Conservation (phyloP, 2,888 invertebrate genomes). For the Candidula unifasciata region DNA sequence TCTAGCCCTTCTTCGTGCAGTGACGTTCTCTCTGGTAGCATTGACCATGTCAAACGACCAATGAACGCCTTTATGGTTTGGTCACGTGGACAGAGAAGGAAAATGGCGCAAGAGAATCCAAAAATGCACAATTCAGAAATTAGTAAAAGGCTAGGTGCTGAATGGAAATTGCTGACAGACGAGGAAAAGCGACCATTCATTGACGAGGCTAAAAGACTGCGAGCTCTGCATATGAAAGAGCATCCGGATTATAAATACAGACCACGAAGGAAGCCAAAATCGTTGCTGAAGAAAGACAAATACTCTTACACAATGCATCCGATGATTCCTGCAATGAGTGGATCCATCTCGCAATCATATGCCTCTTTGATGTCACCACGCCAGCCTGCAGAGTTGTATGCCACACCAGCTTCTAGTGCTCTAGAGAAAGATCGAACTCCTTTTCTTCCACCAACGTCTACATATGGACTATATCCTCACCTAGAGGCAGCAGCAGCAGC, state of each 20-base stretch:
- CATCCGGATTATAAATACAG: conserved; percentile 99
- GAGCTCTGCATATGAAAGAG: conserved; percentile 99
- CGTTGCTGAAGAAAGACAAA: conserved; percentile 91
- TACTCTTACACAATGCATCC: conserved; percentile 86
- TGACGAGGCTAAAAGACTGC: conserved; percentile 97
- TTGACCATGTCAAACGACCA: conserved; percentile 93
- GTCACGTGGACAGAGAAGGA: conserved; percentile 96
- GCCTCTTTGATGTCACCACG: conserved; percentile 51
- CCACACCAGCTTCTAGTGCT: conserved; percentile 52
- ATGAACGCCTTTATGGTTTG: conserved; percentile 99
- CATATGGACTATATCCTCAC: conserved; percentile 63
- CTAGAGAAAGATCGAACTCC: conserved; percentile 67
- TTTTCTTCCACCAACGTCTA: conserved; percentile 69
- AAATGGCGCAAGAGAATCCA: conserved; percentile 99
- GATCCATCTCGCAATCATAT: conserved; percentile 51
- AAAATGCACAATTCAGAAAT: conserved; percentile 99
- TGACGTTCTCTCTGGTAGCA: conserved; percentile 60
- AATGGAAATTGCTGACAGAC: conserved; percentile 97
- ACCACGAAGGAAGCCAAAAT: conserved; percentile 95
- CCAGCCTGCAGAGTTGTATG: conserved; percentile 55
- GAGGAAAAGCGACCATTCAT: conserved; percentile 98
- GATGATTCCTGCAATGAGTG: conserved; percentile 67
- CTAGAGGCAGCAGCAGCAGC: conserved; percentile 60
- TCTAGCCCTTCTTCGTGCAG: conserved; percentile 37
- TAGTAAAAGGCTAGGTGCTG: conserved; percentile 95